Evolutionary conservation across 2,888 invertebrate genomes (phyloP), one percentile per base, ranked within the genome.

Genomic region (Disparrhopalites patrizii): DNA sequence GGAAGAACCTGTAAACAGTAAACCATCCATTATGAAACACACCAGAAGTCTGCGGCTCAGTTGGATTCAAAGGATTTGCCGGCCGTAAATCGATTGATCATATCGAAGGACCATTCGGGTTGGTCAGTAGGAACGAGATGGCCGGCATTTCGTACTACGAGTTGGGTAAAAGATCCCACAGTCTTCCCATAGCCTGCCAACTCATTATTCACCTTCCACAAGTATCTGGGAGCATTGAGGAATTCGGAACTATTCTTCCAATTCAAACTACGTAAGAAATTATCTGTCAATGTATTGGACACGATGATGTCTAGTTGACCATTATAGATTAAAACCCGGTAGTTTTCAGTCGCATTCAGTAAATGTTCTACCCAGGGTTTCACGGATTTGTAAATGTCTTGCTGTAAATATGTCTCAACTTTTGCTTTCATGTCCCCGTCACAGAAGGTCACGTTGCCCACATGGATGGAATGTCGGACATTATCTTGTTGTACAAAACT

Each of bases 261-360:
- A 51, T 87, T 82, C 1, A 93, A 81, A 58, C 85, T 83, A 71
- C 84, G 82, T 31, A 95, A 80, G 78, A 90, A 93, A 77, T 88
- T 89, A 23, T 88, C 83, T 0, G 93, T 93, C 57, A 91, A 78
- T 0, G 93, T 91, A 79, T 92, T 91, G 0, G 93, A 91, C 0
- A 93, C 90, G 70, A 94, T 92, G 15, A 95, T 88, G 78, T 96
- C 95, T 70, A 95, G 78, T 77, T 95, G 94, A 0, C 95, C 95
- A 77, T 87, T 93, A 78, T 94, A 95, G 67, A 93, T 83, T 51
- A 94, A 83, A 18, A 92, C 85, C 78, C 83, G 82, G 76, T 88
- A 89, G 73, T 85, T 38, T 40, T 73, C 71, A 25, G 63, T 56
- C 10, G 73, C 79, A 38, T 85, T 81, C 0, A 90, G 77, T 0